These are phyloP conservation scores for Smittia sp. DNA, from an alignment of 2,888 invertebrate genomes.

Conservation along the genomic window DNA sequence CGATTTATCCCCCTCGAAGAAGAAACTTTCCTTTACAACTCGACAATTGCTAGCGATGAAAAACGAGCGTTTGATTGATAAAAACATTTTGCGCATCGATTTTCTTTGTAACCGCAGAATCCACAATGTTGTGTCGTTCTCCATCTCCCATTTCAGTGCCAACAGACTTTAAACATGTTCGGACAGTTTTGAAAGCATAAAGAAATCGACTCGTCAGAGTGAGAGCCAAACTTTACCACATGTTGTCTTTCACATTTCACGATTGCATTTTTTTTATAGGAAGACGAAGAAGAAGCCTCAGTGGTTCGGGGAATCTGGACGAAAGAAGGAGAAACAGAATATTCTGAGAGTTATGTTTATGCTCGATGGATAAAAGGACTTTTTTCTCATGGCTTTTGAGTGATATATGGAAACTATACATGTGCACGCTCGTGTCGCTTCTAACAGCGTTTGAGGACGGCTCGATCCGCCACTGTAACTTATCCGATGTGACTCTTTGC, in stretches of 20 bases:
- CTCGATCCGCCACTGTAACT: neutral
- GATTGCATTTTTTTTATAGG: conserved; percentile 3
- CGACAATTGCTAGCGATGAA: neutral
- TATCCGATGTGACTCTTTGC: neutral
- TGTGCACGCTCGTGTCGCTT: neutral
- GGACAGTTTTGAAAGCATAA: neutral
- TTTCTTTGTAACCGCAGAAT: neutral
- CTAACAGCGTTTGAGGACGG: neutral
- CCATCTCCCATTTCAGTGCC: neutral
- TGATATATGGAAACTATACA: neutral
- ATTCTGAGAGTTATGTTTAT: neutral
- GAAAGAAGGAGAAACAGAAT: neutral
- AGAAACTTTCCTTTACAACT: neutral
- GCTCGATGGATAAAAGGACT: neutral
- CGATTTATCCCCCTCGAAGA: neutral
- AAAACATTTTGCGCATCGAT: neutral
- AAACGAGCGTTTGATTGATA: conserved; percentile 17
- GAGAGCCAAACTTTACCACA: conserved; percentile 20
- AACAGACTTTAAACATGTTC: conserved; percentile 18
- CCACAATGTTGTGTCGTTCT: neutral
- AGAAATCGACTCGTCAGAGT: neutral
- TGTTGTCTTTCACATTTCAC: conserved; percentile 31
- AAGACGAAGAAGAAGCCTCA: no score
- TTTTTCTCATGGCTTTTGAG: conserved; percentile 4
- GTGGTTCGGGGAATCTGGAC: neutral